These are phyloP conservation scores for Lamprologus ornatipinnis DNA, from an alignment of 2,113 vertebrate species.

Conservation along the genomic window DNA sequence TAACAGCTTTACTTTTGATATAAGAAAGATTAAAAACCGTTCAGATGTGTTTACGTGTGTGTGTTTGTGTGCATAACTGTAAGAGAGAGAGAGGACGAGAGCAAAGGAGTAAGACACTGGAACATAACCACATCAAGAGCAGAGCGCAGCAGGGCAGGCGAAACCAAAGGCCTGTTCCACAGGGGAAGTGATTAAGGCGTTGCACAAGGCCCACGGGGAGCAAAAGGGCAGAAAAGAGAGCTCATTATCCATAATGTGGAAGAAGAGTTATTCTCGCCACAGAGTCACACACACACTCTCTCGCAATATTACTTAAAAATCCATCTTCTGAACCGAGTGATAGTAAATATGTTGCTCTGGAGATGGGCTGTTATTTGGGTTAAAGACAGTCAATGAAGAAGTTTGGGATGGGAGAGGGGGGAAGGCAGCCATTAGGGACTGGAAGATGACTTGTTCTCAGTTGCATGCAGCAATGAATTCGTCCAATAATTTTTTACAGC, in stretches of 20 bases:
- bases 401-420: background rate
- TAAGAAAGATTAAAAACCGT: background rate
- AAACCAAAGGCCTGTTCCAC: constrained; percentile 36
- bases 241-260: constrained; percentile 42
- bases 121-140: constrained; percentile 18
- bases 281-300: background rate
- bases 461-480: background rate
- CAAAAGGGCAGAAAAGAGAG: constrained; percentile 16
- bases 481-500: background rate
- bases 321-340: background rate
- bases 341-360: background rate
- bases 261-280: background rate
- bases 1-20: background rate
- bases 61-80: background rate
- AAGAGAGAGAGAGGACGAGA: background rate
- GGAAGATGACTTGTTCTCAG: background rate
- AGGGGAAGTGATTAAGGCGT: constrained; percentile 34
- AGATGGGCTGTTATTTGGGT: background rate
- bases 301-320: background rate
- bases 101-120: background rate
- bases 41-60: background rate
- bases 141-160: constrained; percentile 5
- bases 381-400: background rate
- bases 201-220: background rate
- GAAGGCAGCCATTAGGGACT: background rate